Conservation (phyloP, 2,797 vertebrate species). For the Cheirogaleus major region DNA sequence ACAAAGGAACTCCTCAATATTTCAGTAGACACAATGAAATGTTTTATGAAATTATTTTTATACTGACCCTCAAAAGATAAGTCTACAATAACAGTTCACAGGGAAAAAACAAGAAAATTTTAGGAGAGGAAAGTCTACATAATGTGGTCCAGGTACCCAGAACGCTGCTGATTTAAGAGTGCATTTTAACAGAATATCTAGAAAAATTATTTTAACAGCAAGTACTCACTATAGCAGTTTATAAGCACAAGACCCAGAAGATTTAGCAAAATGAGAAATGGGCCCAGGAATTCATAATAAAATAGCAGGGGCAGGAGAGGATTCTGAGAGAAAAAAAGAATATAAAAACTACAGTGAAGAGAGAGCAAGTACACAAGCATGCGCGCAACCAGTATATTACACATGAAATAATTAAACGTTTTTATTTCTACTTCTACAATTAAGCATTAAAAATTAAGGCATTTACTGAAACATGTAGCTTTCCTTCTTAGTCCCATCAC, state of each 20-base stretch:
- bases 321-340: neutral
- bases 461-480: neutral
- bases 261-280: neutral
- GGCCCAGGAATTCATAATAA: neutral
- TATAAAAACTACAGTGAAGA: neutral
- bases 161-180: neutral
- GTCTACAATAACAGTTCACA: neutral
- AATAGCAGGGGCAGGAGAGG: neutral
- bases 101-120: neutral
- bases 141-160: neutral
- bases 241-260: neutral
- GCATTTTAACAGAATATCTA: neutral
- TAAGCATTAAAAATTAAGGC: slow-evolving; percentile 21
- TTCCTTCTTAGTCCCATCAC: neutral
- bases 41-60: slow-evolving; percentile 33
- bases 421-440: neutral
- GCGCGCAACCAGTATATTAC: neutral
- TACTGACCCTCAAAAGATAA: neutral
- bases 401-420: neutral
- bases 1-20: neutral
- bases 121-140: neutral
- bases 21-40: slow-evolving; percentile 1
- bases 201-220: slow-evolving; percentile 2
- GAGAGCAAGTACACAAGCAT: neutral
- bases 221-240: neutral